phyloP scores from a whole-genome alignment of 2,888 invertebrate species.

The Ormyrus rosae region DNA sequence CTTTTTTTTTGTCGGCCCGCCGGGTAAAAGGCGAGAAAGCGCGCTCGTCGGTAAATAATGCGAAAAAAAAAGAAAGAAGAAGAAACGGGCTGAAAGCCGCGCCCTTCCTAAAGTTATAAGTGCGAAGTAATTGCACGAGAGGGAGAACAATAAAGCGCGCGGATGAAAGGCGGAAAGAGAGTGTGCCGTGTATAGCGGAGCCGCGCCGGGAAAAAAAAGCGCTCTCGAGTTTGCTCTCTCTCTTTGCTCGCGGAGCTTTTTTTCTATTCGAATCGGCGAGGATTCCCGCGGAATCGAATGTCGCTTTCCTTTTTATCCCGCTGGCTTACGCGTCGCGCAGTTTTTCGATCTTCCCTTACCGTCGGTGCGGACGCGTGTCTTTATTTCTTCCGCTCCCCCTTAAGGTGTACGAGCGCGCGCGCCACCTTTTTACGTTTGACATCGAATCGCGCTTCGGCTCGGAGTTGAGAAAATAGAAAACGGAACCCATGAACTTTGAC shows the following conservation, averaged over 20 bases:
- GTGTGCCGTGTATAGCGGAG: too few relatives aligned
- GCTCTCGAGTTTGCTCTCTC: neutral
- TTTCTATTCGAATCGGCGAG: constrained; percentile 20
- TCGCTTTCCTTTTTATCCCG: neutral
- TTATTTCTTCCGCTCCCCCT: neutral
- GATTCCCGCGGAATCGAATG: constrained; percentile 16
- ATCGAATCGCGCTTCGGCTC: neutral
- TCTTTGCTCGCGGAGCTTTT: neutral
- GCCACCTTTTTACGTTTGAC: neutral
- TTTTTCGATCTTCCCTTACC: neutral
- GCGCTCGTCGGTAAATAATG: constrained; percentile 5
- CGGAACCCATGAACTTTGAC: too few relatives aligned
- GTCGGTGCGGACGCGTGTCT: neutral
- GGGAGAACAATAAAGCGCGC: constrained; percentile 46
- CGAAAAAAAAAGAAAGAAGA: constrained; percentile 31
- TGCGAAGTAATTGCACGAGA: constrained; percentile 61
- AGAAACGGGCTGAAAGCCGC: constrained; percentile 12
- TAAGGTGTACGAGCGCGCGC: neutral
- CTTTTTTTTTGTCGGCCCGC: neutral
- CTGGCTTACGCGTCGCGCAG: neutral
- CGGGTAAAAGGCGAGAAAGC: neutral
- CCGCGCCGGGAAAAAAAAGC: constrained; percentile 42
- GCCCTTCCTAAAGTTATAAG: constrained; percentile 58
- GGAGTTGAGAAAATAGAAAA: too few relatives aligned
- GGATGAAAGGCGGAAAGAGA: constrained; percentile 35